These are phyloP conservation scores for Poecilus cupreus DNA, from an alignment of 2,888 invertebrate genomes.

Conservation along the genomic window DNA sequence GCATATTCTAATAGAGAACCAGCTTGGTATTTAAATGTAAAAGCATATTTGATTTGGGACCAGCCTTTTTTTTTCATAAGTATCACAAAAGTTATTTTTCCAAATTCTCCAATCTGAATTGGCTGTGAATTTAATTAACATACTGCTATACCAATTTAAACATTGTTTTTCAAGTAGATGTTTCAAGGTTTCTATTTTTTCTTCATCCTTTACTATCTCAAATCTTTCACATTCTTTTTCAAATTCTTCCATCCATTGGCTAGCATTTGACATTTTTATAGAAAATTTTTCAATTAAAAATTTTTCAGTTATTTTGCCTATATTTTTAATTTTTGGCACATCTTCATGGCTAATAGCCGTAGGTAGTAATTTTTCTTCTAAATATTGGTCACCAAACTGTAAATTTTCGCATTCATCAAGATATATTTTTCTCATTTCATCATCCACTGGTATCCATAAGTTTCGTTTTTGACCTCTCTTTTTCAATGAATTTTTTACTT, in stretches of 20 bases:
- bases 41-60: conserved; percentile 56
- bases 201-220: too few relatives aligned
- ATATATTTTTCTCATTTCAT: conserved; percentile 34
- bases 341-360: background rate
- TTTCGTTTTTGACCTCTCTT: conserved; percentile 40
- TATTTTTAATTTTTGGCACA: background rate
- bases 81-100: conserved; percentile 59
- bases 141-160: conserved; percentile 57
- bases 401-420: conserved; percentile 41
- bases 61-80: conserved; percentile 60
- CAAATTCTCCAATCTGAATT: conserved; percentile 56
- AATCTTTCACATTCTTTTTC: background rate
- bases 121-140: too few relatives aligned
- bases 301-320: background rate
- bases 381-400: conserved; percentile 38
- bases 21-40: too few relatives aligned
- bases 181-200: background rate
- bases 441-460: too few relatives aligned
- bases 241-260: conserved; percentile 16
- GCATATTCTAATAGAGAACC: too few relatives aligned
- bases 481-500: too few relatives aligned
- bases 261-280: background rate
- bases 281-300: conserved; percentile 19
- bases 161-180: conserved; percentile 54
- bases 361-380: conserved; percentile 23